phyloP scores from a whole-genome alignment of 92 coral and sea anemone species.

The Epizoanthus rinbou region DNA sequence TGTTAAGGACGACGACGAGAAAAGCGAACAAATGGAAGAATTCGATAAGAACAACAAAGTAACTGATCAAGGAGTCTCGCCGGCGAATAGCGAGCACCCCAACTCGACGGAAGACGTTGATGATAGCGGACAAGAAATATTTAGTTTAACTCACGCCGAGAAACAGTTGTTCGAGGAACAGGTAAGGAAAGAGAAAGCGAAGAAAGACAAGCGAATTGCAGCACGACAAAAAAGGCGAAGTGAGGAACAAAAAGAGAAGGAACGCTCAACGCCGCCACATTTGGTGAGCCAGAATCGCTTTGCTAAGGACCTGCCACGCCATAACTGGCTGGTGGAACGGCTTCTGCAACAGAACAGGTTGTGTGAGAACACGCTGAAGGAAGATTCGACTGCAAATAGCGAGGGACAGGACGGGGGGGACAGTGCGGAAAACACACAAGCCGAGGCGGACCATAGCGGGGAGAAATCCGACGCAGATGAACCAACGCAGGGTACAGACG shows the following conservation, averaged over 20 bases:
- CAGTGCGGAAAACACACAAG: constrained; percentile 33
- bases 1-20: constrained; percentile 8
- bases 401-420: constrained; percentile 63
- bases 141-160: constrained; percentile 63
- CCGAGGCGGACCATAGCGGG: constrained; percentile 34
- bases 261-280: constrained; percentile 90
- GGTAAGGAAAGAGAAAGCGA: constrained; percentile 61
- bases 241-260: constrained; percentile 77
- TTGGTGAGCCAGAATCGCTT: constrained; percentile 92
- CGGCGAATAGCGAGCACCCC: constrained; percentile 34
- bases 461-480: constrained; percentile 29
- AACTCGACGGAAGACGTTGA: constrained; percentile 63
- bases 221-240: constrained; percentile 71
- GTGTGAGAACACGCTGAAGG: constrained; percentile 67
- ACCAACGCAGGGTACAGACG: constrained; percentile 44
- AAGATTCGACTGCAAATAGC: constrained; percentile 34
- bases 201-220: constrained; percentile 76
- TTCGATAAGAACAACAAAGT: constrained; percentile 7
- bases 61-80: neutral
- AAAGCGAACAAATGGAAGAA: neutral
- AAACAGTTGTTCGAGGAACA: constrained; percentile 65
- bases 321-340: constrained; percentile 97
- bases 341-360: constrained; percentile 87
- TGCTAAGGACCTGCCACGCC: constrained; percentile 96
- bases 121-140: constrained; percentile 71